Evolutionary conservation across 2,797 vertebrate species (phyloP), one percentile per base, ranked within the genome.

Genomic region (Gastrophryne carolinensis): DNA sequence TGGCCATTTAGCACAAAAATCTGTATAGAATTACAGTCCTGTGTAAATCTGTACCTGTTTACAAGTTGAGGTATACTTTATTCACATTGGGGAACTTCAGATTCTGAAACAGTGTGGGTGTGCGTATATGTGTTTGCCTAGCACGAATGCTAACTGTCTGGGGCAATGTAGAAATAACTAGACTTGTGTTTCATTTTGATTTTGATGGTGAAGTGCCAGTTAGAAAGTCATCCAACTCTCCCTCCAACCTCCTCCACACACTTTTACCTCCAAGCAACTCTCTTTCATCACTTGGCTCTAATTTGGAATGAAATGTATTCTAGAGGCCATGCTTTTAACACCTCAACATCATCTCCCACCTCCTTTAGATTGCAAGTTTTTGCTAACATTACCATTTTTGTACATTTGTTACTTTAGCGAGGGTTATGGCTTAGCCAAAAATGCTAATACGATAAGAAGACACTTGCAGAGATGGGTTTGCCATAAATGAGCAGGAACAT

Each of bases 211-310:
- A n/a, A 24, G 3, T 58, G 63, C 63, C 52, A 60, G 54, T 58
- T 56, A 57, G 24, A 61, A 67, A 49, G 30, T 24, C n/a, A 61
- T 68, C 32, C 54, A 61, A 17, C 12, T 30, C 21, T n/a, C 54
- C 30, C 41, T 57, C 17, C 21, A 23, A 30, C 53, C 73, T 67
- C 64, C 73, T 41, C 54, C 64, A 39, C 64, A 29, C 29, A 60
- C 41, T 39, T 58, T 39, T 32, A 37, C 30, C 34, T 57, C 27
- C 53, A 41, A 58, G 24, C 4, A 67, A 41, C 52, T 29, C 8
- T 5, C 32, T 44, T 58, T 75, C 56, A 75, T 75, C 64, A 75
- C 32, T 75, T 75, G 73, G 63, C 63, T 50, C 44, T 17, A 21
- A 58, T 10, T 21, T 49, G 64, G 24, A 68, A 60, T 68, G n/a